A percentile compares a stretch with the other conserved stretches of the same genome.
phyloP scores from a whole-genome alignment of 2,888 invertebrate genomes.

The Hololepta plana region DNA sequence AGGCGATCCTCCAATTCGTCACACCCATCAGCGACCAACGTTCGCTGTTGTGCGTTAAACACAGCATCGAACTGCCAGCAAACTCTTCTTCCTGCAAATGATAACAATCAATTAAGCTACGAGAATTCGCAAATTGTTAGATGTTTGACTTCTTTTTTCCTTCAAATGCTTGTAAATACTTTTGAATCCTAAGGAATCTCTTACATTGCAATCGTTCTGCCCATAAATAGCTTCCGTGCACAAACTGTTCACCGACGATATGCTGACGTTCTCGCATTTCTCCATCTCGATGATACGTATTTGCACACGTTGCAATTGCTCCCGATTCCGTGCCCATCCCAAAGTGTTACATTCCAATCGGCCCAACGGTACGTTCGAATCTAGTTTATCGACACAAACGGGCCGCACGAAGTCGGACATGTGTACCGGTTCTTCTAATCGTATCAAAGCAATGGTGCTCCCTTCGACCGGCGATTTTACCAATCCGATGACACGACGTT shows the following conservation, averaged over 20 bases:
- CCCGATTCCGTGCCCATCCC: conserved; percentile 72
- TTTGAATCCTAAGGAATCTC: conserved; percentile 18
- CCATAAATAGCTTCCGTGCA: conserved; percentile 68
- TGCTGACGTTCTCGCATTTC: conserved; percentile 70
- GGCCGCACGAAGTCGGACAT: conserved; percentile 73
- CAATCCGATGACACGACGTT: conserved; percentile 68
- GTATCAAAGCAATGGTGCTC: conserved; percentile 64
- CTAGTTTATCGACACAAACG: too few relatives aligned
- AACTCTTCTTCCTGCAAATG: conserved; percentile 61
- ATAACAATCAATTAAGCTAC: neutral
- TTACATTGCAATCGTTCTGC: conserved; percentile 69
- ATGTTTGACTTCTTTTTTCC: too few relatives aligned
- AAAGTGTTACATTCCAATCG: conserved; percentile 56
- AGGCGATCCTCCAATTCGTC: conserved; percentile 73
- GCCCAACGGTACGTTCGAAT: conserved; percentile 7
- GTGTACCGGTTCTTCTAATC: conserved; percentile 54
- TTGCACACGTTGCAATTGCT: conserved; percentile 65
- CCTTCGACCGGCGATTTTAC: conserved; percentile 80
- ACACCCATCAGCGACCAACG: conserved; percentile 69
- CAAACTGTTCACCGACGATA: conserved; percentile 64
- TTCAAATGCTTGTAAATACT: conserved; percentile 18
- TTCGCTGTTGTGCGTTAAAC: conserved; percentile 48
- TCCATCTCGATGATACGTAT: conserved; percentile 60
- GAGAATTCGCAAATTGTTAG: too few relatives aligned
- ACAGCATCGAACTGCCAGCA: conserved; percentile 74